Evolutionary conservation across 2,888 invertebrate species (phyloP).

Genomic region (Cryptosula pallasiana): DNA sequence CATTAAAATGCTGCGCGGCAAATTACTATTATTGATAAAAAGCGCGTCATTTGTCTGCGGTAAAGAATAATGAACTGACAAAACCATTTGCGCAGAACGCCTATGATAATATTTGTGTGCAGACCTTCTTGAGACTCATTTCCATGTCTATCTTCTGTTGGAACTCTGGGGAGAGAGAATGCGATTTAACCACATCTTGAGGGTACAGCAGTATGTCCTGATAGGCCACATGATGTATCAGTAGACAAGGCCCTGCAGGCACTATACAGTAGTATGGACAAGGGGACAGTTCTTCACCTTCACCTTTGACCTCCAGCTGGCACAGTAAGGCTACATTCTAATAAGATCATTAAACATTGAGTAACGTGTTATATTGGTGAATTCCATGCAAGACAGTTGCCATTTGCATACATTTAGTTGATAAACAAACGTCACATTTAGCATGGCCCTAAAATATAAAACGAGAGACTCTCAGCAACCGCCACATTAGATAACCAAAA

Average conservation of each 20-base stretch:
- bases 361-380: background rate
- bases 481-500: background rate
- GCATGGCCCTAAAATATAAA: too few species aligned
- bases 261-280: slow-evolving; percentile 16
- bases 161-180: background rate
- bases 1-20: too few species aligned
- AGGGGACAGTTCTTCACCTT: background rate
- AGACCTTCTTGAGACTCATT: slow-evolving; percentile 1
- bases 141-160: slow-evolving; percentile 6
- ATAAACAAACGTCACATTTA: too few species aligned
- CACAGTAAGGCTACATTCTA: slow-evolving; percentile 1
- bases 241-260: background rate
- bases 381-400: background rate
- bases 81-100: background rate
- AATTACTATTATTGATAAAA: too few species aligned
- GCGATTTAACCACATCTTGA: background rate
- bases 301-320: background rate
- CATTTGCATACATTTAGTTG: background rate
- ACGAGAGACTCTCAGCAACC: too few species aligned
- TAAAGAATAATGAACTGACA: background rate
- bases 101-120: background rate
- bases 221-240: slow-evolving; percentile 5
- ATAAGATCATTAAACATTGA: background rate
- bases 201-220: background rate
- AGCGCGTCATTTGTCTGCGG: background rate